phyloP scores from a whole-genome alignment of 2,888 invertebrate genomes.

The Hypomecis atomaria region DNA sequence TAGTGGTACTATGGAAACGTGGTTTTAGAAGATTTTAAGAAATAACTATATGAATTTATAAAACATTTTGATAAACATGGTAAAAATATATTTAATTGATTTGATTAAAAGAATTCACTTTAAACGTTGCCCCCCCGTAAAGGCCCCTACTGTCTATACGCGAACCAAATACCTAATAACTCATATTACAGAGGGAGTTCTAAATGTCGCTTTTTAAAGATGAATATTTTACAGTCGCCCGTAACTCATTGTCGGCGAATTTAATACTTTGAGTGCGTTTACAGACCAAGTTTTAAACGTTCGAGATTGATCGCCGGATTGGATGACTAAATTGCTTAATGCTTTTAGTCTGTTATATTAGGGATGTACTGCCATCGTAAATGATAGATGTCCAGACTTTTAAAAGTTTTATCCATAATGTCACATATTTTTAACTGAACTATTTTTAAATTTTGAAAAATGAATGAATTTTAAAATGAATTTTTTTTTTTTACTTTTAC shows the following conservation, averaged over 20 bases:
- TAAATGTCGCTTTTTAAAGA: constrained; percentile 76
- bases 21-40: too few relatives aligned
- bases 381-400: constrained; percentile 37
- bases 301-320: constrained; percentile 58
- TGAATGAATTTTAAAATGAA: too few relatives aligned
- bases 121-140: too few relatives aligned
- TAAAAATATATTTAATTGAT: not conserved
- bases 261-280: constrained; percentile 80
- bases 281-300: constrained; percentile 67
- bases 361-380: constrained; percentile 31
- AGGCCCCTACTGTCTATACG: constrained; percentile 18
- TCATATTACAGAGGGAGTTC: constrained; percentile 78
- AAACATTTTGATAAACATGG: not conserved
- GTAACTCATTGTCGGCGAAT: constrained; percentile 75
- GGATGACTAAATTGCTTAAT: constrained; percentile 50
- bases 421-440: too few relatives aligned
- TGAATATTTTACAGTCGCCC: constrained; percentile 68
- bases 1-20: too few relatives aligned
- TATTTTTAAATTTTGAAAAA: too few relatives aligned
- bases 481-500: too few relatives aligned
- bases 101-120: too few relatives aligned
- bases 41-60: not conserved
- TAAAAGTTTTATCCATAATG: constrained; percentile 5
- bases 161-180: constrained; percentile 69
- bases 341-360: constrained; percentile 37